Evolutionary conservation across 2,113 vertebrate species (phyloP).

Genomic region (Acrocephalus arundinaceus): DNA sequence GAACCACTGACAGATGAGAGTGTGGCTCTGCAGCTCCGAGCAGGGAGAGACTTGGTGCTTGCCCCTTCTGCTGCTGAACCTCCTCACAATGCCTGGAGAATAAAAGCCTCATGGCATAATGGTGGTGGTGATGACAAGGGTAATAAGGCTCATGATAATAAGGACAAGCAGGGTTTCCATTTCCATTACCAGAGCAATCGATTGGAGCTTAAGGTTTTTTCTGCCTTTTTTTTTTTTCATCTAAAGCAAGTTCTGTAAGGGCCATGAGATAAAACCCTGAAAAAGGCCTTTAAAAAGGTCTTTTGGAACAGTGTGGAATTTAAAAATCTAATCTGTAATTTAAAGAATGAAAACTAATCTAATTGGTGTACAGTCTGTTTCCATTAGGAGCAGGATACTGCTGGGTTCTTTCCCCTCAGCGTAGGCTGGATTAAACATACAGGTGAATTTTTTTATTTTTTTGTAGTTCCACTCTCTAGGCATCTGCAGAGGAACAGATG

Average conservation of each 20-base stretch:
- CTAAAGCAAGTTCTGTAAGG: conserved; percentile 36
- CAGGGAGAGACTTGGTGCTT: conserved; percentile 7
- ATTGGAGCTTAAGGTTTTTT: conserved; percentile 29
- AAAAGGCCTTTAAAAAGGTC: conserved; percentile 59
- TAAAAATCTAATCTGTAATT: conserved; percentile 70
- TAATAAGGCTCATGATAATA: conserved; percentile 75
- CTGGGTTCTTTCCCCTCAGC: not conserved
- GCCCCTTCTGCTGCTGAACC: not conserved
- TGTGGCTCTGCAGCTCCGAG: not conserved
- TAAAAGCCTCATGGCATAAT: conserved; percentile 66
- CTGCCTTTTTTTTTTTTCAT: not conserved
- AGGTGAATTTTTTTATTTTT: not conserved
- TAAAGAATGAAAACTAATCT: conserved; percentile 66
- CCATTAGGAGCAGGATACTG: conserved; percentile 52
- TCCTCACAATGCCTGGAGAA: conserved; percentile 29
- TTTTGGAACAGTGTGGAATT: conserved; percentile 62
- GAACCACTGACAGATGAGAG: conserved; percentile 42
- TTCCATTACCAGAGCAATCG: conserved; percentile 74
- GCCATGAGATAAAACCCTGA: conserved; percentile 42
- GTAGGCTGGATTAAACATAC: not conserved
- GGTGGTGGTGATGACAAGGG: conserved; percentile 71
- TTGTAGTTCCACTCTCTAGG: not conserved
- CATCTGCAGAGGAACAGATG: not conserved
- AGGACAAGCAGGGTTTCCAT: conserved; percentile 75
- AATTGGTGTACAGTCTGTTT: conserved; percentile 45